phyloP scores from a whole-genome alignment of 1,140 invertebrate species.

The Catajapyx aquilonaris region DNA sequence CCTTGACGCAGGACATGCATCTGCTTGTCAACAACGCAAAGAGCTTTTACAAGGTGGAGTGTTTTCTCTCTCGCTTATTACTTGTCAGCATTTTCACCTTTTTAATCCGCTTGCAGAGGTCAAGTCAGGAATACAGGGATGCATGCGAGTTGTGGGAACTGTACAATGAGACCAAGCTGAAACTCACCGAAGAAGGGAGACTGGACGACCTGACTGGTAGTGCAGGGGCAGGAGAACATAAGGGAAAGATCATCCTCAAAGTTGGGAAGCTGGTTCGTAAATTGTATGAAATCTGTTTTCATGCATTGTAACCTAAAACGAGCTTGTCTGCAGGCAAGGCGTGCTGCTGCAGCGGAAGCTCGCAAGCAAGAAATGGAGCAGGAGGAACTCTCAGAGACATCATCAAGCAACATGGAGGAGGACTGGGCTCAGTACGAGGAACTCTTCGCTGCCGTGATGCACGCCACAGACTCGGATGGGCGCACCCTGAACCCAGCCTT shows the following conservation, averaged over 20 bases:
- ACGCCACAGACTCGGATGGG: constrained; percentile 51
- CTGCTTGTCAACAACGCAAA: constrained; percentile 78
- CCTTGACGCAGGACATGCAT: constrained; percentile 67
- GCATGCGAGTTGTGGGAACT: constrained; percentile 77
- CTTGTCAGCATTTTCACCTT: constrained; percentile 1
- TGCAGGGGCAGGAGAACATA: constrained; percentile 20
- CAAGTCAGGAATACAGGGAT: constrained; percentile 71
- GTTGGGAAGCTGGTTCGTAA: constrained; percentile 25
- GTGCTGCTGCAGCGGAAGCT: constrained; percentile 18
- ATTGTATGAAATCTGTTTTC: background rate
- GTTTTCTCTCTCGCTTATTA: background rate
- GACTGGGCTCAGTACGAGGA: constrained; percentile 48
- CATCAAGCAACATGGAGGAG: constrained; percentile 47
- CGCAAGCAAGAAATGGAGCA: constrained; percentile 23
- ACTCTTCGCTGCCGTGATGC: constrained; percentile 60
- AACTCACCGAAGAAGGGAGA: constrained; percentile 20
- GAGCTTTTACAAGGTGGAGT: constrained; percentile 63
- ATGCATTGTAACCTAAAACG: background rate
- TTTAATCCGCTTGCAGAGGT: constrained; percentile 28
- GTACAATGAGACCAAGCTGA: constrained; percentile 34
- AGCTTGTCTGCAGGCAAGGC: constrained; percentile 19
- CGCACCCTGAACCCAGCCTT: constrained; percentile 61
- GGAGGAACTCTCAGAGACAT: constrained; percentile 46
- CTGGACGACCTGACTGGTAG: constrained; percentile 14
- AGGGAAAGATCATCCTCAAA: constrained; percentile 34